Conservation (phyloP, 2,113 vertebrate genomes). For the Chitala chitala region DNA sequence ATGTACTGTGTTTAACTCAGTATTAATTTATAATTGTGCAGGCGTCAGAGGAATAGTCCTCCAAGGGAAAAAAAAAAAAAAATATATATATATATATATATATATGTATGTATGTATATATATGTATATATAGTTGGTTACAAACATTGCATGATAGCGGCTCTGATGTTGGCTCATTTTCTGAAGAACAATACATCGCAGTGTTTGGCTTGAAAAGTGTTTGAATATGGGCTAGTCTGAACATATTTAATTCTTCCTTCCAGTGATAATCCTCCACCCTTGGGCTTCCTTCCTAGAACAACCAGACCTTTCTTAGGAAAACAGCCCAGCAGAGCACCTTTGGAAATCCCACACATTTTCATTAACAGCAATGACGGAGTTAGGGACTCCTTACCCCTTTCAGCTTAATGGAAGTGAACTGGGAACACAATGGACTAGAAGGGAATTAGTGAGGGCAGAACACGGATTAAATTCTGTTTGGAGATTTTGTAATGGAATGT, state of each 20-base stretch:
- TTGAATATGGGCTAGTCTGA: slow-evolving; percentile 37
- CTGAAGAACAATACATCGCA: slow-evolving; percentile 21
- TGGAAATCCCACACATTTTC: slow-evolving; percentile 54
- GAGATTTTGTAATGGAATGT: background rate
- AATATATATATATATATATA: too few relatives aligned
- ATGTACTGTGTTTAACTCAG: too few relatives aligned
- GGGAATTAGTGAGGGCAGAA: background rate
- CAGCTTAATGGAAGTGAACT: slow-evolving; percentile 56
- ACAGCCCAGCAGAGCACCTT: slow-evolving; percentile 53
- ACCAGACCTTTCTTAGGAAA: slow-evolving; percentile 59
- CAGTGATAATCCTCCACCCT: slow-evolving; percentile 58
- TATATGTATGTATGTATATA: too few relatives aligned
- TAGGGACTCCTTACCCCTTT: slow-evolving; percentile 66
- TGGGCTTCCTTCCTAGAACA: slow-evolving; percentile 57
- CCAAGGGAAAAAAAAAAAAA: too few relatives aligned
- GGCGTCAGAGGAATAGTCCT: too few relatives aligned
- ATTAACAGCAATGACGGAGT: slow-evolving; percentile 52
- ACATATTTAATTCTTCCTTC: slow-evolving; percentile 59
- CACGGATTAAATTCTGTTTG: background rate
- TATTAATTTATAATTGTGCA: too few relatives aligned
- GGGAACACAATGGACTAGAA: slow-evolving; percentile 15
- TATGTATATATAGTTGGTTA: too few relatives aligned
- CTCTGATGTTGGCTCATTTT: background rate
- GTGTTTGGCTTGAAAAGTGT: slow-evolving; percentile 36
- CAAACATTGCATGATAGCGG: too few relatives aligned